Percentiles rank a stretch among this genome's conserved stretches.
These are phyloP conservation scores for Picus viridis DNA, from an alignment of 2,797 vertebrate genomes.

Conservation along the genomic window DNA sequence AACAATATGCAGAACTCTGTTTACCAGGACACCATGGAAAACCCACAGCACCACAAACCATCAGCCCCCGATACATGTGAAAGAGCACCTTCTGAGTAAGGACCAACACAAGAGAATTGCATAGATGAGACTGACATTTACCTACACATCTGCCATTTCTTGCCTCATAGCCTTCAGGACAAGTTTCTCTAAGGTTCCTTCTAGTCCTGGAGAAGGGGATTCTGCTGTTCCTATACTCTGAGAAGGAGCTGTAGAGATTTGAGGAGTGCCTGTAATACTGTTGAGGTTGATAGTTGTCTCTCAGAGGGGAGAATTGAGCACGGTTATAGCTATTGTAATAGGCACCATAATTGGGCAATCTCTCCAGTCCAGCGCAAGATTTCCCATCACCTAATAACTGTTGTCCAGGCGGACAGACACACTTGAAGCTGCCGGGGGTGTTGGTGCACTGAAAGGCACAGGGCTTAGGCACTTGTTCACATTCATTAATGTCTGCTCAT, in stretches of 20 bases:
- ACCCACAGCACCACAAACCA: not conserved
- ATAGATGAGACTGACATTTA: slow-evolving; percentile 85
- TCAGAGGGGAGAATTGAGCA: slow-evolving; percentile 85
- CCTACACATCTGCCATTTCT: slow-evolving; percentile 88
- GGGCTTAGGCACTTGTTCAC: slow-evolving; percentile 89
- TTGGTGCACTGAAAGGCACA: slow-evolving; percentile 95
- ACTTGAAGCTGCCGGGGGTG: slow-evolving; percentile 95
- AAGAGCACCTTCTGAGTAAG: slow-evolving; percentile 4
- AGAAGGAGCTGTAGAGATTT: slow-evolving; percentile 90
- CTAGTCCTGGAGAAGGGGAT: slow-evolving; percentile 81
- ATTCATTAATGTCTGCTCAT: slow-evolving; percentile 98
- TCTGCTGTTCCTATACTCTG: slow-evolving; percentile 85
- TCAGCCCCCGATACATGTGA: not conserved
- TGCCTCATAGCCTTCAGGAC: slow-evolving; percentile 89
- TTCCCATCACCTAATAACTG: slow-evolving; percentile 94
- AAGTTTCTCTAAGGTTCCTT: slow-evolving; percentile 84
- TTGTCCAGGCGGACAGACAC: slow-evolving; percentile 91
- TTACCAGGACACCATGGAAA: not conserved
- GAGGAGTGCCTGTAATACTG: slow-evolving; percentile 92
- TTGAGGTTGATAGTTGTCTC: slow-evolving; percentile 82
- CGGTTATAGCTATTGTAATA: slow-evolving; percentile 86
- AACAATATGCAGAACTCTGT: slow-evolving; percentile 5
- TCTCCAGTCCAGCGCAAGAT: slow-evolving; percentile 95
- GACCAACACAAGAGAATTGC: slow-evolving; percentile 55
- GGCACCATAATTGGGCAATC: slow-evolving; percentile 87